These are phyloP conservation scores for Rotaria socialis DNA, from an alignment of 2,888 invertebrate genomes.

Conservation along the genomic window DNA sequence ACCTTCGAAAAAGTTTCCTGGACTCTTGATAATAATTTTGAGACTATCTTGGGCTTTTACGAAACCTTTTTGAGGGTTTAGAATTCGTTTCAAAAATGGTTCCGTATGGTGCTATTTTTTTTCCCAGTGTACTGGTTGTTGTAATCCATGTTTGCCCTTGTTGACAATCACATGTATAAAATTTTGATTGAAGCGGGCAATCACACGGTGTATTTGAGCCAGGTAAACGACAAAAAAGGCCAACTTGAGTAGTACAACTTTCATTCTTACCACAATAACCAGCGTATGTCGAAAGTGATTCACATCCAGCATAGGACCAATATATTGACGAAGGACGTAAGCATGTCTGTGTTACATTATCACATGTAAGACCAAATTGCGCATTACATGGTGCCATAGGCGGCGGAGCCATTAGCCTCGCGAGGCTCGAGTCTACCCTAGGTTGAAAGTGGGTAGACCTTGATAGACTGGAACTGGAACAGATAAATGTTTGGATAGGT, in stretches of 20 bases:
- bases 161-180: constrained; percentile 16
- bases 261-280: neutral
- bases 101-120: too few species aligned
- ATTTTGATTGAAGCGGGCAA: neutral
- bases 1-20: too few species aligned
- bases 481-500: too few species aligned
- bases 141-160: neutral
- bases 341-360: neutral
- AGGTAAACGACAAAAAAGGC: constrained; percentile 3
- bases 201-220: neutral
- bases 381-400: neutral
- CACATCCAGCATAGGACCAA: neutral
- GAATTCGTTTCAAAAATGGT: too few species aligned
- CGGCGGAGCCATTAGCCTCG: too few species aligned
- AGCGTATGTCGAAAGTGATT: neutral
- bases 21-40: too few species aligned
- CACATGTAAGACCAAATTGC: neutral
- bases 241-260: neutral
- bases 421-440: too few species aligned
- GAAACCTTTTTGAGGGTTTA: too few species aligned
- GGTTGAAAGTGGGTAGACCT: too few species aligned
- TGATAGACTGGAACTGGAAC: too few species aligned
- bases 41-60: too few species aligned
- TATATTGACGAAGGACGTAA: neutral
- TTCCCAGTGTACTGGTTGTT: neutral